These are phyloP conservation scores for Agrenia bidenticulata DNA, from an alignment of 2,888 invertebrate genomes.

Conservation along the genomic window DNA sequence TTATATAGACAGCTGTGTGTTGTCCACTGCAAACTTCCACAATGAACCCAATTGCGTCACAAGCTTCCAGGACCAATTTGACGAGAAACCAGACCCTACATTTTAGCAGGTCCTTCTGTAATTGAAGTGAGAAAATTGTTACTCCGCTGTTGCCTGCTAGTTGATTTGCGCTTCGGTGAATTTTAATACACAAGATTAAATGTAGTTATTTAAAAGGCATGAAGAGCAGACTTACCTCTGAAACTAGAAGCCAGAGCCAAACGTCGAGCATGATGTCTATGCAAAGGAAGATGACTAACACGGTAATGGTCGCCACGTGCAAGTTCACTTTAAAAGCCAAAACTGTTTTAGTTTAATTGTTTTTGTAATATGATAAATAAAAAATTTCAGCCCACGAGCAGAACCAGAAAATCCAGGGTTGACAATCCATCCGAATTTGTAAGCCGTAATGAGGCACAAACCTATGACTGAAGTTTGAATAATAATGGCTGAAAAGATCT, in stretches of 20 bases:
- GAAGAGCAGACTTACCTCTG: background rate
- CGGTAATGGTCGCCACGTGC: background rate
- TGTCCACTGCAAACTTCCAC: conserved; percentile 1
- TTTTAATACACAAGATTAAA: no score
- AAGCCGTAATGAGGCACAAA: background rate
- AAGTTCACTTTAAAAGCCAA: background rate
- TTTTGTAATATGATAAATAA: background rate
- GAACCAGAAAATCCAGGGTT: background rate
- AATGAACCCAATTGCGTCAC: conserved; percentile 9
- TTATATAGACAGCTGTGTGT: background rate
- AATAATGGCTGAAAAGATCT: conserved; percentile 3
- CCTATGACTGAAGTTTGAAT: background rate
- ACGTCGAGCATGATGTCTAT: conserved; percentile 13
- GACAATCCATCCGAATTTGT: background rate
- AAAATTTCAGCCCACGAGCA: background rate
- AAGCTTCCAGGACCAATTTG: conserved; percentile 3
- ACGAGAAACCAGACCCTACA: conserved; percentile 3
- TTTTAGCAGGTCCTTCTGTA: conserved; percentile 3
- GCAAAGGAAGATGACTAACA: background rate
- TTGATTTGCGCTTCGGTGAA: background rate
- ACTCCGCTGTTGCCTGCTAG: background rate
- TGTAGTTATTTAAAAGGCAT: no score
- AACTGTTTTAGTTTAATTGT: background rate
- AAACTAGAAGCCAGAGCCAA: conserved; percentile 14
- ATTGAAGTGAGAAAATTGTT: background rate